Conservation (phyloP, 2,113 vertebrate genomes). For the Nothobranchius furzeri region DNA sequence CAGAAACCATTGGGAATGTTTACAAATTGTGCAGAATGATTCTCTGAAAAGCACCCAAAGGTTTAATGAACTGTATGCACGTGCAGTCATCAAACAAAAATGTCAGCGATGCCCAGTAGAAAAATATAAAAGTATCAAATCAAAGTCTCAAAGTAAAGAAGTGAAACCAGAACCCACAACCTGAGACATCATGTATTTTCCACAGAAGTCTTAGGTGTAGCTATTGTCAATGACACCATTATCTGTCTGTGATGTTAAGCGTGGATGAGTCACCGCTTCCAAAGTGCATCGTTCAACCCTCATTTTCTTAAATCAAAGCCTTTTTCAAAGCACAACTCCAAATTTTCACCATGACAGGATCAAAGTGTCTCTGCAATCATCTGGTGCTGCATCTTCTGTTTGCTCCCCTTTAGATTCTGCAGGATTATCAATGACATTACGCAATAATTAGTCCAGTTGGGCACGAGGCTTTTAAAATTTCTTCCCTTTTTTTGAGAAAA, state of each 20-base stretch:
- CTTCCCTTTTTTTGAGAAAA: no score
- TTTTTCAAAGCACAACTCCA: background rate
- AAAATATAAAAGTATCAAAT: no score
- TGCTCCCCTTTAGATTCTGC: background rate
- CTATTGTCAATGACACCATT: background rate
- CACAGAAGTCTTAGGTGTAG: background rate
- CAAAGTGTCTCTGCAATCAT: background rate
- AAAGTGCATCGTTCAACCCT: background rate
- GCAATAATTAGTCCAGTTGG: background rate
- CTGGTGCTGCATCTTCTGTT: background rate
- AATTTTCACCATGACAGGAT: conserved; percentile 2
- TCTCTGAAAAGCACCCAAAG: background rate
- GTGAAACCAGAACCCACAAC: background rate
- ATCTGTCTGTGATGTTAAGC: conserved; percentile 1
- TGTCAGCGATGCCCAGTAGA: background rate
- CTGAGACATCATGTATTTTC: background rate
- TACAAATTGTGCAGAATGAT: background rate
- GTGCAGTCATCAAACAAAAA: background rate
- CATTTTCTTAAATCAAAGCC: conserved; percentile 12
- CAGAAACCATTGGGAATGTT: background rate
- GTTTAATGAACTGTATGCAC: background rate
- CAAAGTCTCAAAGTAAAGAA: background rate
- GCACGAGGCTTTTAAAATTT: background rate
- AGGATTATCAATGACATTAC: background rate
- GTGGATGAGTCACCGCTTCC: background rate